Evolutionary conservation across 2,888 invertebrate genomes (phyloP).

Genomic region (Epistrophe eligans): DNA sequence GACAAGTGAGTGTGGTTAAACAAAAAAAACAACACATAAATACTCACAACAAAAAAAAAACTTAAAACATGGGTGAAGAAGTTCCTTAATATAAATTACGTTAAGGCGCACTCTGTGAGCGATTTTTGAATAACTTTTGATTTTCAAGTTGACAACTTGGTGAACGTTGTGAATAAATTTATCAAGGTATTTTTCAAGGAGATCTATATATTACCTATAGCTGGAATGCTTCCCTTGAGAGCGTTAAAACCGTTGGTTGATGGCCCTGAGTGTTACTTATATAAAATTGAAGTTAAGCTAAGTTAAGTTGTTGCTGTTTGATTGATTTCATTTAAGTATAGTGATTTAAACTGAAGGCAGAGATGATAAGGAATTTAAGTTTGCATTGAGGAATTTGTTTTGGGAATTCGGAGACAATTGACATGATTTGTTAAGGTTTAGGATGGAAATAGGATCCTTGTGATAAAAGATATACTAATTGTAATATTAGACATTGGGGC

Average conservation of each 20-base stretch:
- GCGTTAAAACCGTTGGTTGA: neutral
- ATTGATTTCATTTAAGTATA: constrained; percentile 11
- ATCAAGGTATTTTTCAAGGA: neutral
- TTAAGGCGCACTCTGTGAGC: neutral
- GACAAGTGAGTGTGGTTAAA: constrained; percentile 43
- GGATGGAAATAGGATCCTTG: too few relatives aligned
- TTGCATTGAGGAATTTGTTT: neutral
- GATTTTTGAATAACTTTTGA: constrained; percentile 42
- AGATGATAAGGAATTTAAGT: neutral
- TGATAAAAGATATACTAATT: too few relatives aligned
- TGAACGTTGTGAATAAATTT: constrained; percentile 21
- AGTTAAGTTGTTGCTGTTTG: constrained; percentile 11
- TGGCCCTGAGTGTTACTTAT: neutral
- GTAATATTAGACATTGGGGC: too few relatives aligned
- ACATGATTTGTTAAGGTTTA: neutral
- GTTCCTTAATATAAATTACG: constrained; percentile 20
- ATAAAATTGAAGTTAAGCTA: constrained; percentile 11
- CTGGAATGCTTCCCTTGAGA: neutral
- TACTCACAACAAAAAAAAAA: neutral
- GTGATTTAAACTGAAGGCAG: neutral
- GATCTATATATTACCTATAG: neutral
- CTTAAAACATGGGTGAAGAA: constrained; percentile 3
- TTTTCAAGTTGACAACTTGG: constrained; percentile 27
- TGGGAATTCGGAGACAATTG: neutral
- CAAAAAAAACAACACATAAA: neutral